A percentile compares a stretch with the other conserved stretches of the same genome.
phyloP scores from a whole-genome alignment of 1,140 invertebrate genomes.

The Muscidifurax raptorellus region DNA sequence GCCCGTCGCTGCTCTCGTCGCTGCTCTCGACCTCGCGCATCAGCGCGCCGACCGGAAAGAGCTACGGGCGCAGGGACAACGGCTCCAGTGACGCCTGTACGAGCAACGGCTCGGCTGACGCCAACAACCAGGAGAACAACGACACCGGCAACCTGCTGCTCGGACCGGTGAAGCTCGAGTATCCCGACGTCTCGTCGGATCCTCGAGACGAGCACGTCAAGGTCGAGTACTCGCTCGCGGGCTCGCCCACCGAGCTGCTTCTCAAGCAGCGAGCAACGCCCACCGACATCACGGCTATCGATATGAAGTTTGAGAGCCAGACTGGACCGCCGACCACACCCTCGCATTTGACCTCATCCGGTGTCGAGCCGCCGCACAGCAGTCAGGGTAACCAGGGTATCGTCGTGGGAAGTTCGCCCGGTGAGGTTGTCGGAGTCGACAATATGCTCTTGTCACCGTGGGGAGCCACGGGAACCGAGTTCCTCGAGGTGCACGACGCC shows the following conservation, averaged over 20 bases:
- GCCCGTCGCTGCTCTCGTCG: slow-evolving; percentile 64
- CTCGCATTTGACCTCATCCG: slow-evolving; percentile 66
- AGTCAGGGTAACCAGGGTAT: slow-evolving; percentile 65
- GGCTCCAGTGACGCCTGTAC: background rate
- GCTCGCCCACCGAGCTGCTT: slow-evolving; percentile 60
- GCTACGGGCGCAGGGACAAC: slow-evolving; percentile 35
- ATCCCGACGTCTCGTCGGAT: slow-evolving; percentile 40
- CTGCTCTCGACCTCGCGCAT: slow-evolving; percentile 61
- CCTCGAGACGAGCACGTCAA: slow-evolving; percentile 52
- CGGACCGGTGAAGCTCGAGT: slow-evolving; percentile 58
- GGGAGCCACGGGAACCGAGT: slow-evolving; percentile 75
- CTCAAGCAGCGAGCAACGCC: slow-evolving; percentile 44
- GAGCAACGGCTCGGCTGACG: background rate
- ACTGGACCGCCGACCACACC: slow-evolving; percentile 64
- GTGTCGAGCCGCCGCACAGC: slow-evolving; percentile 71
- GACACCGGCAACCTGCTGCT: slow-evolving; percentile 52
- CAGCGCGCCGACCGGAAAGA: background rate
- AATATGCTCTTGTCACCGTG: slow-evolving; percentile 77
- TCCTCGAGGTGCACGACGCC: slow-evolving; percentile 68
- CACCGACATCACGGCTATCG: slow-evolving; percentile 50
- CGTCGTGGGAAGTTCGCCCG: slow-evolving; percentile 65
- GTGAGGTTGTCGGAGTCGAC: slow-evolving; percentile 74
- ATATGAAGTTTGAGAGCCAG: slow-evolving; percentile 74
- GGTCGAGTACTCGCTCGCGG: slow-evolving; percentile 59
- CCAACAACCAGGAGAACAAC: slow-evolving; percentile 6